phyloP scores from a whole-genome alignment of 2,797 vertebrate genomes.

The Antrozous pallidus region DNA sequence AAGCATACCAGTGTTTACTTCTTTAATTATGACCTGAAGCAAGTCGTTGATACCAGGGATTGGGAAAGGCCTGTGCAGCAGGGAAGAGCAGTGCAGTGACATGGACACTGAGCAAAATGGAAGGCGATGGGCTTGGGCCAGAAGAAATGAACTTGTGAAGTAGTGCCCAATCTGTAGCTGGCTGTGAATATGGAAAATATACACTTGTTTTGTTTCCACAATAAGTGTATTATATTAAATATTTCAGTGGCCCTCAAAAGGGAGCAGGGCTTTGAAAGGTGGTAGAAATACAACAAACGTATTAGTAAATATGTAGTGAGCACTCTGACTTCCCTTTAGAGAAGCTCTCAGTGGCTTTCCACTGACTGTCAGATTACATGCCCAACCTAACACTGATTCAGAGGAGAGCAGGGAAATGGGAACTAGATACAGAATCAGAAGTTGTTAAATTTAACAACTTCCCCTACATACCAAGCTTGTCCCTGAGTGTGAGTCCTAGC shows the following conservation, averaged over 20 bases:
- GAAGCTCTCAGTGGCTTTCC: not conserved
- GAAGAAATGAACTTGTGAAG: not conserved
- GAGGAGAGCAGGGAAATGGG: no score
- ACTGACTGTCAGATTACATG: not conserved
- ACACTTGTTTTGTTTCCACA: not conserved
- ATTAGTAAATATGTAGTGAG: not conserved
- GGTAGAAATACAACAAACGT: not conserved
- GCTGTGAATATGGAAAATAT: not conserved
- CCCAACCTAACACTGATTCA: not conserved
- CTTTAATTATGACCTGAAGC: constrained; percentile 52
- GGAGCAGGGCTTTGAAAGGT: not conserved
- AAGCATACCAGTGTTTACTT: not conserved
- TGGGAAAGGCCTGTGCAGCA: not conserved
- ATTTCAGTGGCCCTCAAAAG: not conserved
- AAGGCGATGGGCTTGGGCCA: not conserved
- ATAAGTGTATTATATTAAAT: not conserved
- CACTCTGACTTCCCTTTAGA: not conserved
- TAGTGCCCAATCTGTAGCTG: no score
- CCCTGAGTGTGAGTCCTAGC: not conserved
- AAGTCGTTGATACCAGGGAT: not conserved
- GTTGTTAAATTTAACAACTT: not conserved
- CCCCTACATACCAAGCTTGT: not conserved
- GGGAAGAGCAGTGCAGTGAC: not conserved
- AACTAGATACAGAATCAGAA: no score
- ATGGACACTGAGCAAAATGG: not conserved